Base-by-base conservation (phyloP, 1,140 invertebrate genomes). In the Habropoda laboriosa region DNA sequence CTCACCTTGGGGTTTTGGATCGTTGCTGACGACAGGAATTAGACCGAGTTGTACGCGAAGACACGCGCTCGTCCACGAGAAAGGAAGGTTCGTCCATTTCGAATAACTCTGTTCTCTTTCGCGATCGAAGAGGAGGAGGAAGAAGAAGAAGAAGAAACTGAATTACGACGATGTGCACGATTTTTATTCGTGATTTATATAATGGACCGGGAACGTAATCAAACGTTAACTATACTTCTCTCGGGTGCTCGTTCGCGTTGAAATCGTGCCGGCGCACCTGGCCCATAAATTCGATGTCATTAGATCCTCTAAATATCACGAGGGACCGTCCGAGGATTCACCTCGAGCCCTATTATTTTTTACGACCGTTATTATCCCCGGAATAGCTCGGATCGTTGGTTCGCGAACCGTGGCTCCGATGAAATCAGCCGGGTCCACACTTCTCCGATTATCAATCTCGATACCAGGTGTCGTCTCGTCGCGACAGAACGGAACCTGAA, bases 351-450 rank as follows among this genome's bases (percentile, higher is more conserved):
- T 61, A 63, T 70, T 68, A 70, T 64, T 68, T 71, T 77, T 80
- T 66, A 79, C 71, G 82, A 85, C 51, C 61, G 73, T 72, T 64
- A 85, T 85, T 85, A 85, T 85, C 68, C 73, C 38, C 4, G 21
- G 38, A 64, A 51, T 63, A 71, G 66, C 18, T 45, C 49, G 49
- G 61, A 85, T 81, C 67, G 70, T 76, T 74, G 47, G 70, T 38
- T 57, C 61, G 58, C 35, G 71, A 51, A 47, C 61, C 58, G 64
- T 47, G 58, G 74, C 51, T 49, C n/a, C 47, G 64, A 21, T 53
- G 60, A 83, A 85, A 86, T 81, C 82, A 80, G n/a, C n/a, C 51
- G 45, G 49, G 58, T 10, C 16, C 45, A 45, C 49, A 4, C 21
- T 42, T 10, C 21, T 5, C 24, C 21, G 21, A 55, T n/a, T n/a